phyloP scores from a whole-genome alignment of 2,113 vertebrate species.

The Pimephales promelas region DNA sequence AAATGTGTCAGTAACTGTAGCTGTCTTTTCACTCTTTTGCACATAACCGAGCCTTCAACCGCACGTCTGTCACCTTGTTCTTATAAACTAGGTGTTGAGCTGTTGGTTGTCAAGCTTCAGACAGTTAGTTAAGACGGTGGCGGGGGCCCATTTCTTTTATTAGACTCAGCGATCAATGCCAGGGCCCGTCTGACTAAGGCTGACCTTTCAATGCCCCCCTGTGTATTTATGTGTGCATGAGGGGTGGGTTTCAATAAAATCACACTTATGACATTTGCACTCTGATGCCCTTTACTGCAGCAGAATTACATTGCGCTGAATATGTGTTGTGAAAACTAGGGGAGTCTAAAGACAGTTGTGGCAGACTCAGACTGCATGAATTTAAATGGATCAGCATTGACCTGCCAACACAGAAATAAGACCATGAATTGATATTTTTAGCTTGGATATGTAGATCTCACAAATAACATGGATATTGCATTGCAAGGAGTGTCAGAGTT shows the following conservation, averaged over 20 bases:
- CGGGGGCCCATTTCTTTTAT: slow-evolving; percentile 53
- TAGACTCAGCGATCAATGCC: slow-evolving; percentile 47
- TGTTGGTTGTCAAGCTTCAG: neutral
- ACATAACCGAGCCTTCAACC: slow-evolving; percentile 18
- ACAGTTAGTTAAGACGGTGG: slow-evolving; percentile 33
- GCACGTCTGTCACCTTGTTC: slow-evolving; percentile 25
- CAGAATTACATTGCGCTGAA: slow-evolving; percentile 12
- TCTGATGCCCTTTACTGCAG: neutral
- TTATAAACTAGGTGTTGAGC: slow-evolving; percentile 25
- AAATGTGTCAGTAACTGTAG: neutral
- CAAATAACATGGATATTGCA: neutral
- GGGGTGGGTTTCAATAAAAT: neutral
- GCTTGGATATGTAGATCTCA: neutral
- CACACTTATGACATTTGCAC: slow-evolving; percentile 13
- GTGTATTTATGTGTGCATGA: slow-evolving; percentile 2
- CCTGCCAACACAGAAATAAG: neutral
- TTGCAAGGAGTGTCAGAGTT: neutral
- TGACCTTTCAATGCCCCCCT: slow-evolving; percentile 55
- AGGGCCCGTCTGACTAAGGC: slow-evolving; percentile 47
- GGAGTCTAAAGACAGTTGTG: neutral
- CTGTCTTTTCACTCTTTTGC: neutral
- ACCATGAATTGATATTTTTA: neutral
- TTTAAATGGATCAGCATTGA: neutral
- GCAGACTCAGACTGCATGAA: neutral
- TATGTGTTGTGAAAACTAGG: neutral